These are phyloP conservation scores for Drosophila recens DNA, from an alignment of 2,888 invertebrate species.

Conservation along the genomic window DNA sequence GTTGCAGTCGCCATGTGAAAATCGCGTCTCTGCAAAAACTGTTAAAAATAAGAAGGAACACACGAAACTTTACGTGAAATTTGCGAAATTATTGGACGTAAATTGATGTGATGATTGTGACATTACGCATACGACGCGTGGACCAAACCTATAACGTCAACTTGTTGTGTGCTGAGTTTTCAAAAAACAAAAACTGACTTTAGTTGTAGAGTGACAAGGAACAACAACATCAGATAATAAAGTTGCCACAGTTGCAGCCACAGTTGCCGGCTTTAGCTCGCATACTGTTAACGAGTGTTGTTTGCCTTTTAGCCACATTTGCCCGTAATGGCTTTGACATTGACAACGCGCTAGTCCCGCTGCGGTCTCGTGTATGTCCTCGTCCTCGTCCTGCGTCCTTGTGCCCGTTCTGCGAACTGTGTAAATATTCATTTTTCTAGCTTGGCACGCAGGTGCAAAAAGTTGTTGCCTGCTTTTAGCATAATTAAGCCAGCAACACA, in stretches of 20 bases:
- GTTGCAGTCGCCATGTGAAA: slow-evolving; percentile 36
- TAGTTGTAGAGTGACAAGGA: neutral
- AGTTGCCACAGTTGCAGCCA: slow-evolving; percentile 16
- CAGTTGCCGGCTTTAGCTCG: slow-evolving; percentile 3
- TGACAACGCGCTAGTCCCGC: slow-evolving; percentile 51
- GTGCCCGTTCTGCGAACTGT: slow-evolving; percentile 19
- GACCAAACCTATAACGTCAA: slow-evolving; percentile 14
- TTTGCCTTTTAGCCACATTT: slow-evolving; percentile 40
- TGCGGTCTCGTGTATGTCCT: slow-evolving; percentile 20
- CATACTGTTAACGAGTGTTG: slow-evolving; percentile 8
- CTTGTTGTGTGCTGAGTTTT: slow-evolving; percentile 18
- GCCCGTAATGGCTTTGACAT: slow-evolving; percentile 63
- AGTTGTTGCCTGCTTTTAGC: slow-evolving; percentile 66
- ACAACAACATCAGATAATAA: neutral
- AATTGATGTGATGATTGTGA: slow-evolving; percentile 23
- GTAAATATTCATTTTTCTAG: slow-evolving; percentile 63
- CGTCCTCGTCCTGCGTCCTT: neutral
- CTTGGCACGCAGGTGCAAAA: slow-evolving; percentile 54
- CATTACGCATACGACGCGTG: slow-evolving; percentile 51
- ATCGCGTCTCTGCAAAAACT: slow-evolving; percentile 14
- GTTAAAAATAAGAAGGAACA: neutral
- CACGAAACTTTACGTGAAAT: slow-evolving; percentile 27
- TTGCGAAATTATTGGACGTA: neutral
- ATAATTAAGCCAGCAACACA: slow-evolving; percentile 63
- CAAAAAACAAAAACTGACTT: neutral